These are phyloP conservation scores for Tryphoninae sp. DNA, from an alignment of 2,888 invertebrate genomes.

Conservation along the genomic window DNA sequence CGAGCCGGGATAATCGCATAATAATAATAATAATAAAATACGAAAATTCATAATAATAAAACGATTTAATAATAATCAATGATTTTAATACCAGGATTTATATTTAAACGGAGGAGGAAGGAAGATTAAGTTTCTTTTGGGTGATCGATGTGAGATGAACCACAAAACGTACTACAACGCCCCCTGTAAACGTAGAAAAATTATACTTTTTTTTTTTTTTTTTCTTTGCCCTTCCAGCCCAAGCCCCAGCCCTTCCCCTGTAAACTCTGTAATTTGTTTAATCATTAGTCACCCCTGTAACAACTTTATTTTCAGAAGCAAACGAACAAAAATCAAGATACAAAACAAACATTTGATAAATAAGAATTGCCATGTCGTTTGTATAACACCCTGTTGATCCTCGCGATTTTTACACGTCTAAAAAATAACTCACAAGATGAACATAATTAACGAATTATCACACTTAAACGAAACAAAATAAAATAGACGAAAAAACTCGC, in stretches of 20 bases:
- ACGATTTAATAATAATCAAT: not conserved
- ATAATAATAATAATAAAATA: slow-evolving; percentile 28
- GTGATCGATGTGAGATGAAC: not conserved
- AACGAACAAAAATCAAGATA: not conserved
- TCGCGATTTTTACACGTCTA: slow-evolving; percentile 20
- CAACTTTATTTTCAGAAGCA: slow-evolving; percentile 70
- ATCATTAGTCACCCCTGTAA: slow-evolving; percentile 24
- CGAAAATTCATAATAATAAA: not conserved
- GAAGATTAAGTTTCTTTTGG: not conserved
- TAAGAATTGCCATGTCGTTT: slow-evolving; percentile 74
- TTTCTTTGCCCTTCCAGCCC: no score
- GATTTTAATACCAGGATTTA: slow-evolving; percentile 5
- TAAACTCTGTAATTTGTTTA: slow-evolving; percentile 13
- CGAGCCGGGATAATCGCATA: not conserved
- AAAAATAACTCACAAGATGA: slow-evolving; percentile 15
- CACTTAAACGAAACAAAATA: slow-evolving; percentile 8
- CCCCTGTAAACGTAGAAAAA: slow-evolving; percentile 28
- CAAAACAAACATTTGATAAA: slow-evolving; percentile 68
- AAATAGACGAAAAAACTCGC: slow-evolving; percentile 63
- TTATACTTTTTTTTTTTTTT: not conserved
- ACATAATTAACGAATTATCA: slow-evolving; percentile 23
- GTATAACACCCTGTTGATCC: slow-evolving; percentile 30
- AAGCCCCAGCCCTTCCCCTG: not conserved
- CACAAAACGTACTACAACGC: slow-evolving; percentile 15
- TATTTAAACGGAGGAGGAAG: not conserved